phyloP scores from a whole-genome alignment of 2,113 vertebrate genomes.

The Zingel zingel region DNA sequence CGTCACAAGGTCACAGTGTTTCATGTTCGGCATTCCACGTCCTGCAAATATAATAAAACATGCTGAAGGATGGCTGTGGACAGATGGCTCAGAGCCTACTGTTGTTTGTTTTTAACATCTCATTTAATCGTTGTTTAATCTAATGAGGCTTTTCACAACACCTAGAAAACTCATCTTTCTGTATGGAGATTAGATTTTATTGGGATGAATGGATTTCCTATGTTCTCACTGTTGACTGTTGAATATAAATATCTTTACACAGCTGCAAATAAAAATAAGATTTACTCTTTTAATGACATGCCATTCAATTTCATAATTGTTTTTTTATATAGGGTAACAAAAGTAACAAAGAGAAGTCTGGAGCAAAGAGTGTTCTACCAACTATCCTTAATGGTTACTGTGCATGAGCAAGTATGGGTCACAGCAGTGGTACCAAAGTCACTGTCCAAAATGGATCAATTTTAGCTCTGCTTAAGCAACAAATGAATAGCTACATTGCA shows the following conservation, averaged over 20 bases:
- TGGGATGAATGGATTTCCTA: neutral
- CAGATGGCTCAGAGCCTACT: conserved; percentile 42
- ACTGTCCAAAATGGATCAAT: neutral
- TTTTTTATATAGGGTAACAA: neutral
- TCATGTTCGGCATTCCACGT: conserved; percentile 69
- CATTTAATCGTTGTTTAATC: conserved; percentile 12
- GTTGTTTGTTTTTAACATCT: conserved; percentile 34
- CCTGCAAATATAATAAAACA: conserved; percentile 65
- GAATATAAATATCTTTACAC: neutral
- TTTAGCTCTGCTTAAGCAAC: neutral
- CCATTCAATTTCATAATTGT: neutral
- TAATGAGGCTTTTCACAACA: conserved; percentile 3
- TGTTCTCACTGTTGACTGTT: neutral
- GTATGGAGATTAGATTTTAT: conserved; percentile 9
- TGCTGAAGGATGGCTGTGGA: conserved; percentile 54
- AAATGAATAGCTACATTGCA: neutral
- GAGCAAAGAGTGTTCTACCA: neutral
- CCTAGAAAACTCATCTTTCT: conserved; percentile 4
- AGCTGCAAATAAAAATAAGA: conserved; percentile 9
- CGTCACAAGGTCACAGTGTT: conserved; percentile 71
- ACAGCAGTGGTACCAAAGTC: neutral
- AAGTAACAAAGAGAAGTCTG: neutral
- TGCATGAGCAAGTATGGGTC: neutral
- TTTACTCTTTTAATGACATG: neutral
- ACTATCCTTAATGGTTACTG: neutral